Percentiles rank a stretch among this genome's conserved stretches.
Evolutionary conservation across 1,140 invertebrate species (phyloP).

Genomic region (Pseudomyrmex flavicornis): DNA sequence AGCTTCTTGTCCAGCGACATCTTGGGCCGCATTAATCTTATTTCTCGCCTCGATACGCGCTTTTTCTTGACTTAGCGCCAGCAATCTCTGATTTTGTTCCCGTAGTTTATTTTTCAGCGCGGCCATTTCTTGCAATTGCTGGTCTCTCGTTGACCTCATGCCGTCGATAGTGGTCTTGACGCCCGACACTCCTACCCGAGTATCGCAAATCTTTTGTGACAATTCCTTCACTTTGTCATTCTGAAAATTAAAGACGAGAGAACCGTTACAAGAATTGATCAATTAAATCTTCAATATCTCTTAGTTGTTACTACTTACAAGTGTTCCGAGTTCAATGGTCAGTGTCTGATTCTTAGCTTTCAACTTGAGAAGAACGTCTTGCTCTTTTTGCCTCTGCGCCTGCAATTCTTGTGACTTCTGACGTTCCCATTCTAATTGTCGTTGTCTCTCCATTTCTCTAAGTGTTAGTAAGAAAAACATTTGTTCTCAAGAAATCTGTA

Average conservation of each 20-base stretch:
- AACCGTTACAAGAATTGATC: slow-evolving; percentile 9
- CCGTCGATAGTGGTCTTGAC: slow-evolving; percentile 98
- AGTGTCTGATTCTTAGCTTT: slow-evolving; percentile 96
- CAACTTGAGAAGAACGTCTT: slow-evolving; percentile 94
- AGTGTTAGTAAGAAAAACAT: slow-evolving; percentile 59
- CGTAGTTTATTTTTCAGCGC: slow-evolving; percentile 93
- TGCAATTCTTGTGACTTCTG: slow-evolving; percentile 95
- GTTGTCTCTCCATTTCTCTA: slow-evolving; percentile 97
- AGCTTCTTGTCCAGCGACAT: slow-evolving; percentile 86
- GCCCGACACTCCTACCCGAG: slow-evolving; percentile 94
- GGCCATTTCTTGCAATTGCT: slow-evolving; percentile 95
- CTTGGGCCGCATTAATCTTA: slow-evolving; percentile 86
- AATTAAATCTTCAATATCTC: not conserved
- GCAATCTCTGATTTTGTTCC: slow-evolving; percentile 93
- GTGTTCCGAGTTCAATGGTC: slow-evolving; percentile 91
- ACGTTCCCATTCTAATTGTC: slow-evolving; percentile 98
- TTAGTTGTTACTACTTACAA: slow-evolving; percentile 83
- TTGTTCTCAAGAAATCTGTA: not conserved
- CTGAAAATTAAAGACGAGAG: slow-evolving; percentile 76
- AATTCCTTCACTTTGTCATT: slow-evolving; percentile 95
- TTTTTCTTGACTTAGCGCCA: slow-evolving; percentile 93
- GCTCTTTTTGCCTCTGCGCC: slow-evolving; percentile 93
- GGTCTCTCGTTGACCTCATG: slow-evolving; percentile 96
- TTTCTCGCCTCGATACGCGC: slow-evolving; percentile 92
- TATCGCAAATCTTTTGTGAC: slow-evolving; percentile 94